Conservation (phyloP, 2,113 vertebrate genomes). For the Caloenas nicobarica region DNA sequence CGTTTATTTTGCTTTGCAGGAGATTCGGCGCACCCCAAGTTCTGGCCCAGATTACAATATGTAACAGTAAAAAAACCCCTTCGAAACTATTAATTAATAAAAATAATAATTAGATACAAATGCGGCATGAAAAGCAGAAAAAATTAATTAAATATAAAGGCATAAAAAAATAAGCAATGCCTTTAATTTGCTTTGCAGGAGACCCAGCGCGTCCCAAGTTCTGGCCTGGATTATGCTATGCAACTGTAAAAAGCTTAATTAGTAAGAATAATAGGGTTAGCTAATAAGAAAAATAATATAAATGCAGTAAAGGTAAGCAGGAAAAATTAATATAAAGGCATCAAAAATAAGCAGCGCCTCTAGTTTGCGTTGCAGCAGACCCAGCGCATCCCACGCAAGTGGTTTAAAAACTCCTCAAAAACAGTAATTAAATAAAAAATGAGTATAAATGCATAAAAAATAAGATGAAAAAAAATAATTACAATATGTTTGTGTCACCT, state of each 20-base stretch:
- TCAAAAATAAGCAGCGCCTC: not conserved
- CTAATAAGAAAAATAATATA: too few relatives aligned
- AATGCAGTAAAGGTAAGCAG: not conserved
- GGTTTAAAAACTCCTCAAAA: not conserved
- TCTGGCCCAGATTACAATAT: not conserved
- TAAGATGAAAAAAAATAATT: not conserved
- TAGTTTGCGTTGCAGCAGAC: not conserved
- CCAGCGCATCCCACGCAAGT: too few relatives aligned
- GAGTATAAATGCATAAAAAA: not conserved
- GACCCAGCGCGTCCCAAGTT: not conserved
- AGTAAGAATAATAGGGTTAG: too few relatives aligned
- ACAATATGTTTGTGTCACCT: not conserved
- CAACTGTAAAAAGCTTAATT: too few relatives aligned
- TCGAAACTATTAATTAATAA: not conserved
- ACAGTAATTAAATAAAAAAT: not conserved
- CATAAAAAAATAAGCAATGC: not conserved
- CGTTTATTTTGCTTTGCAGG: not conserved
- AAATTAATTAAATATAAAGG: not conserved
- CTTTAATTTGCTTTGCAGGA: not conserved
- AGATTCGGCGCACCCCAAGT: not conserved
- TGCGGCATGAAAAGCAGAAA: not conserved
- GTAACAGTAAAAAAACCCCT: not conserved
- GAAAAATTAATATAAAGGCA: too few relatives aligned
- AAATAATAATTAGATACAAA: not conserved
- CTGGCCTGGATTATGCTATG: too few relatives aligned